These are phyloP conservation scores for Steinernema scapterisci DNA, from an alignment of 2,888 invertebrate species.

Conservation along the genomic window DNA sequence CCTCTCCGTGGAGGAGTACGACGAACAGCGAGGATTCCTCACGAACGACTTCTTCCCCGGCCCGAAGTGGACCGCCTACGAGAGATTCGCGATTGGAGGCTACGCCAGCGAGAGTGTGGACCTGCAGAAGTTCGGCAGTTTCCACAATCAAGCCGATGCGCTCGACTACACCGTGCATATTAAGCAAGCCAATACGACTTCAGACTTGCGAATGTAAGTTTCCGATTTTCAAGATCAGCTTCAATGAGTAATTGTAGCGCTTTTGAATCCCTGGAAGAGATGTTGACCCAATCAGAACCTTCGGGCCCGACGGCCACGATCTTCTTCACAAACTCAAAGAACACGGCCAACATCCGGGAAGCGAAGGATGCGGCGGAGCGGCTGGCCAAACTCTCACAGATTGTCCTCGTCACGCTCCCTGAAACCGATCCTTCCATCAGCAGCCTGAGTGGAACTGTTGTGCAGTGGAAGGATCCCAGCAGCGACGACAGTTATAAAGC, in stretches of 20 bases:
- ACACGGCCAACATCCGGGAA: background rate
- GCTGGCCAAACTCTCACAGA: background rate
- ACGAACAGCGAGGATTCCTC: background rate
- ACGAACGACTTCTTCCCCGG: background rate
- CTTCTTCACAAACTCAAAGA: background rate
- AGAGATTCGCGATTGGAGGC: background rate
- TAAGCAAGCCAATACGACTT: background rate
- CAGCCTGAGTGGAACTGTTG: background rate
- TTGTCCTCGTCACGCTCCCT: slow-evolving; percentile 7
- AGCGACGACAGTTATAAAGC: too few relatives aligned
- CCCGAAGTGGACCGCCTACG: background rate
- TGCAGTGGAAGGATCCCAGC: background rate
- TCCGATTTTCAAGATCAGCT: background rate
- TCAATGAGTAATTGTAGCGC: background rate
- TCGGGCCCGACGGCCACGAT: background rate
- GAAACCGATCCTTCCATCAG: background rate
- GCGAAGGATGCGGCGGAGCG: background rate
- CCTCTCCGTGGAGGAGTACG: background rate
- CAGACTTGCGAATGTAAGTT: background rate
- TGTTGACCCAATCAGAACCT: background rate
- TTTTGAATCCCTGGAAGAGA: background rate
- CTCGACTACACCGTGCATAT: background rate
- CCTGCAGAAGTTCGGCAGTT: background rate
- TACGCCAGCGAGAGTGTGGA: background rate
- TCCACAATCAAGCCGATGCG: background rate